Conservation (phyloP, 2,113 vertebrate genomes). For the Ranitomeya imitator region DNA sequence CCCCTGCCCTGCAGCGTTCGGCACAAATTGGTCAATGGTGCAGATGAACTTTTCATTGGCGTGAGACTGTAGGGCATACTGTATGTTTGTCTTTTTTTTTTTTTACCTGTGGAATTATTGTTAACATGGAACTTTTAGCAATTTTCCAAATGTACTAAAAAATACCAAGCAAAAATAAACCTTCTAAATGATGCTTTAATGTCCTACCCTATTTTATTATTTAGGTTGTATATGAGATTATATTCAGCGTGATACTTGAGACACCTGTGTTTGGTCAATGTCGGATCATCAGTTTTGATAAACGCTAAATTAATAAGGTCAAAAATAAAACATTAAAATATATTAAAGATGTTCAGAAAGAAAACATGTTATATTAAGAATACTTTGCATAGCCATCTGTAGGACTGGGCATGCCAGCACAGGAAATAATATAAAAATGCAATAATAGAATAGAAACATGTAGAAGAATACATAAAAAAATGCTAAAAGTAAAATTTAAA, state of each 20-base stretch:
- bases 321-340: neutral
- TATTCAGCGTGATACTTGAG: neutral
- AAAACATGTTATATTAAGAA: slow-evolving; percentile 22
- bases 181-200: neutral
- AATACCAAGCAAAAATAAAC: neutral
- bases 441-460: neutral
- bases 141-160: neutral
- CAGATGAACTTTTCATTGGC: no score
- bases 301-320: neutral
- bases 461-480: neutral
- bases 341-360: neutral
- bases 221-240: neutral
- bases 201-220: neutral
- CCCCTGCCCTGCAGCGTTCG: no score
- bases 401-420: neutral
- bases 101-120: neutral
- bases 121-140: neutral
- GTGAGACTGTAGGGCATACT: no score
- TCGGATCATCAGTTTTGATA: neutral
- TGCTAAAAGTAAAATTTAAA: neutral
- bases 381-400: slow-evolving; percentile 27
- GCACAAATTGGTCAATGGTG: no score
- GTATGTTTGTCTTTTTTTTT: neutral
- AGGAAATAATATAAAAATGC: slow-evolving; percentile 4
- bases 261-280: neutral